These are phyloP conservation scores for Toxotes chatareus DNA, from an alignment of 2,113 vertebrate genomes.

Conservation along the genomic window DNA sequence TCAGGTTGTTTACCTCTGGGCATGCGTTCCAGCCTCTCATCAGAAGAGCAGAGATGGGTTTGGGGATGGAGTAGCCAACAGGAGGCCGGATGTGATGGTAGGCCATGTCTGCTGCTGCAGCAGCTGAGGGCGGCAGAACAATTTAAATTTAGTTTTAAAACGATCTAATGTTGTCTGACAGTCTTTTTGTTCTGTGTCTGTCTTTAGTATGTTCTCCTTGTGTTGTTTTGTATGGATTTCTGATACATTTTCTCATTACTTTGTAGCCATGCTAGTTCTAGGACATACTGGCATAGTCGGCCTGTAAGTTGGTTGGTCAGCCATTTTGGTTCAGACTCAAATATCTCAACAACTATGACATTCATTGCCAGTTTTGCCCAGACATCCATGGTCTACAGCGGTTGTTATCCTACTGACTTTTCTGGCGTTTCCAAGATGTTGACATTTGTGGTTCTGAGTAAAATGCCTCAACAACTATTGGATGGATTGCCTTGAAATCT, in stretches of 20 bases:
- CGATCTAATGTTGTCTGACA: background rate
- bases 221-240: background rate
- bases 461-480: too few relatives aligned
- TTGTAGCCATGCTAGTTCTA: background rate
- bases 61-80: conserved; percentile 94
- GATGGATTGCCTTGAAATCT: too few relatives aligned
- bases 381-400: too few relatives aligned
- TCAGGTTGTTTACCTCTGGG: conserved; percentile 87
- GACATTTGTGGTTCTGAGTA: too few relatives aligned
- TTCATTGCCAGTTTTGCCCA: too few relatives aligned
- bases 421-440: too few relatives aligned
- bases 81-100: conserved; percentile 95
- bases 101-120: conserved; percentile 94
- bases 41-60: conserved; percentile 91
- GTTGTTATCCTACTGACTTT: too few relatives aligned
- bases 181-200: background rate
- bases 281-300: background rate
- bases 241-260: background rate
- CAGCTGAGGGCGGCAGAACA: conserved; percentile 79
- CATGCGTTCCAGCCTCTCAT: conserved; percentile 94
- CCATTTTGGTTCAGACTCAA: too few relatives aligned
- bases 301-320: too few relatives aligned
- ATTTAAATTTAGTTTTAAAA: background rate
- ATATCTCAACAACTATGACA: too few relatives aligned
- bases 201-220: background rate